Base-by-base conservation (phyloP, 2,888 invertebrate genomes). In the Trichacis sp. region DNA sequence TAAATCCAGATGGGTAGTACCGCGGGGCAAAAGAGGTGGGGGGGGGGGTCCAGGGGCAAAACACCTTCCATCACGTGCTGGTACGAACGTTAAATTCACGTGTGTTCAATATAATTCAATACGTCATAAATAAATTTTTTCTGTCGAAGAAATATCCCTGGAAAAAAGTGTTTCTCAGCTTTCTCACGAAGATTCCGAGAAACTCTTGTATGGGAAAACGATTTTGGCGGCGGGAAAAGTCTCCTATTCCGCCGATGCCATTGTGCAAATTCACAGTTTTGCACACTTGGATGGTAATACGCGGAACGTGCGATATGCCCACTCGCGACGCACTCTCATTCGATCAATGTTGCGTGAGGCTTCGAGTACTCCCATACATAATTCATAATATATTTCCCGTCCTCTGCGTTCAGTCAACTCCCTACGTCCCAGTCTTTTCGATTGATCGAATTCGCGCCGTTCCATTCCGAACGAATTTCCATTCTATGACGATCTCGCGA, bases 361-460 rank as follows among this genome's bases (percentile, higher is more conserved):
- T 47, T 24, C 48, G 53, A 48, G 54, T 54, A 36, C 58, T 55
- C 24, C 51, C 51, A 66, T 66, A 62, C 61, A 66, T 66, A 62
- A 66, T 65, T 65, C 65, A 61, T 65, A 61, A 65, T 53, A 55
- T 50, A 60, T 65, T 65, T 51, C 42, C 52, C 51, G 64, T 64
- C 59, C 59, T 56, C 18, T n/a, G n/a, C n/a, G n/a, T 42, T 42
- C 42, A 4, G 18, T 42, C 46, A 14, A 20, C 12, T 47, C 57
- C 53, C 60, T 60, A 48, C 42, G 38, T 49, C 57, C 11, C 60
- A 47, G 60, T 49, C 53, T 57, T 65, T 60, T 50, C 60, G 54
- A 60, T 53, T 55, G 48, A 61, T 61, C 65, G 60, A 64, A 64
- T 56, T 48, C 56, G 43, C 56, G 64, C 59, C 65, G 52, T 58